Percentiles rank a stretch among this genome's conserved stretches.
Conservation (phyloP, 2,797 vertebrate species). For the Onychomys leucogaster region DNA sequence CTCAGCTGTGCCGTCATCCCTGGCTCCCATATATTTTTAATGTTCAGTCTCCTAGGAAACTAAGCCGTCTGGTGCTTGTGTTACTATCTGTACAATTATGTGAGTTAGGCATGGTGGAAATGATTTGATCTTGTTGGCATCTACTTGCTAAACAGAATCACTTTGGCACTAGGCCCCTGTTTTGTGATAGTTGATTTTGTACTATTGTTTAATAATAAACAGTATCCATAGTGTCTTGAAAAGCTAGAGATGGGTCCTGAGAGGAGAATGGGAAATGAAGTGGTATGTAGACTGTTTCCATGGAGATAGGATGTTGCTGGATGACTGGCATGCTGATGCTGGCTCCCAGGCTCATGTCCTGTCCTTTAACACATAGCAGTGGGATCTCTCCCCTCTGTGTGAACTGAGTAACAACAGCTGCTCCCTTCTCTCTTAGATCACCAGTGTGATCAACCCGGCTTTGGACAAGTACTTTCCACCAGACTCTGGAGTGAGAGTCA, state of each 20-base stretch:
- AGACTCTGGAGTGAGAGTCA: constrained; percentile 92
- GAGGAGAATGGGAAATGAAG: background rate
- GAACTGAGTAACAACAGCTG: background rate
- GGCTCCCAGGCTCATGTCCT: background rate
- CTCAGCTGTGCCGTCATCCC: background rate
- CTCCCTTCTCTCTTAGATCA: constrained; percentile 88
- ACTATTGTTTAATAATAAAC: background rate
- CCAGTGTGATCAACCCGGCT: constrained; percentile 94
- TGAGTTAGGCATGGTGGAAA: background rate
- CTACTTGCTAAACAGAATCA: background rate
- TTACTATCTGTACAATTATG: background rate
- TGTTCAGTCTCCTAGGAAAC: background rate
- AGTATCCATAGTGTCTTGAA: background rate
- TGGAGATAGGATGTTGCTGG: background rate
- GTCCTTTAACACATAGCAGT: background rate
- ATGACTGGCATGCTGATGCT: background rate
- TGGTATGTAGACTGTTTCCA: background rate
- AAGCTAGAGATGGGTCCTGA: background rate
- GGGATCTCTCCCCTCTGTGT: fast-evolving
- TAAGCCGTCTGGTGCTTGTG: background rate
- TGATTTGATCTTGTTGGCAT: background rate
- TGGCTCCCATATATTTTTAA: background rate
- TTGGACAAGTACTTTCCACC: constrained; percentile 96
- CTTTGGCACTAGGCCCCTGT: background rate
- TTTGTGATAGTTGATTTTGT: background rate